Base-by-base conservation (phyloP, 2,113 vertebrate genomes). In the Eublepharis macularius region DNA sequence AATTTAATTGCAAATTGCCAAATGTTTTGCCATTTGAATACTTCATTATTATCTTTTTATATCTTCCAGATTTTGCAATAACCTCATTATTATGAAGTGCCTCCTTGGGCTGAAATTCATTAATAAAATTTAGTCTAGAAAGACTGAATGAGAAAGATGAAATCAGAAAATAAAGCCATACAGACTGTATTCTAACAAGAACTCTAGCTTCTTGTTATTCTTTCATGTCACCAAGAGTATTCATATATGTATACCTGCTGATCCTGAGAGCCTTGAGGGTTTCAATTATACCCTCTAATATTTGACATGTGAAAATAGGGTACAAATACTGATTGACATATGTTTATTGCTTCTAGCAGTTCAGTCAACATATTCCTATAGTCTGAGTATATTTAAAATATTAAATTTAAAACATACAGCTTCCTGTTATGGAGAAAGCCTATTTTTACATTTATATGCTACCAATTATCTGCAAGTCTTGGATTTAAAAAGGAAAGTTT, bases 11-110 rank as follows among this genome's bases (percentile, higher is more conserved):
- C 47, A 86, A 76, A 2, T 79, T 85, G 87, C 86, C 88, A 92
- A 88, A 90, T 91, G 79, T 32, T 47, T 80, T 90, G 80, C 41
- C 13, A 86, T 83, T 93, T 87, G 83, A 91, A 90, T 91, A 88
- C 80, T 57, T 90, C 60, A 13, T 60, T 65, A 86, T 92, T 92
- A 82, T 79, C 32, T 77, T 66, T 83, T 90, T 85, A 4, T 45
- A 34, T 81, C 43, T 80, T 89, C 43, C 83, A 88, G 69, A 82
- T 87, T 94, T 89, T 81, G 66, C 36, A 65, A 87, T 72, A 76
- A 51, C 57, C 39, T 89, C 29, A 32, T 88, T 83, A 49, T 79
- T 87, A 87, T 6, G 10, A 83, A 79, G 4, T 73, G 86, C 82
- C 85, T 85, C 82, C 85, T 85, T 80, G 49, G 89, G 87, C 81